These are phyloP conservation scores for Chaetoderma sp. DNA, from an alignment of 2,888 invertebrate genomes.

Conservation along the genomic window DNA sequence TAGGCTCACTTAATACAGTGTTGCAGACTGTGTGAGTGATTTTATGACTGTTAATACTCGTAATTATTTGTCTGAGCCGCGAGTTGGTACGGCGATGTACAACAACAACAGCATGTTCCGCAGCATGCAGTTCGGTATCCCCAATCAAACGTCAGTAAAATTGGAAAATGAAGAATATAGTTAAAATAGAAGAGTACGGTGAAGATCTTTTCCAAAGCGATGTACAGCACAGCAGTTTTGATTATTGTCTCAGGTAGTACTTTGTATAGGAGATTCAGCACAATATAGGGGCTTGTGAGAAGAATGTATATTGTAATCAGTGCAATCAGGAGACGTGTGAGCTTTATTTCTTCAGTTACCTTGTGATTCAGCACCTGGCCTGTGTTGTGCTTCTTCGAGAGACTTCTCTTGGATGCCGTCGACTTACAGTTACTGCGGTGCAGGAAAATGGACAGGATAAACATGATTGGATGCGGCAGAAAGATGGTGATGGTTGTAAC, in stretches of 20 bases:
- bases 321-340: slow-evolving; percentile 54
- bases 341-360: slow-evolving; percentile 54
- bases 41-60: no score
- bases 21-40: no score
- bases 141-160: slow-evolving; percentile 53
- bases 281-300: slow-evolving; percentile 56
- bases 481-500: slow-evolving; percentile 59
- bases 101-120: slow-evolving; percentile 59
- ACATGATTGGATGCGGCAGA: slow-evolving; percentile 55
- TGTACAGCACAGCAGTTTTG: slow-evolving; percentile 42
- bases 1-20: no score
- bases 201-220: slow-evolving; percentile 54
- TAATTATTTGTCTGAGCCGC: no score
- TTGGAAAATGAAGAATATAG: slow-evolving; percentile 59
- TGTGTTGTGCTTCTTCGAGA: slow-evolving; percentile 49
- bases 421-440: slow-evolving; percentile 46
- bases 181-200: slow-evolving; percentile 60
- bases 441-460: slow-evolving; percentile 51
- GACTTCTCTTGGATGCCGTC: slow-evolving; percentile 46
- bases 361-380: slow-evolving; percentile 52
- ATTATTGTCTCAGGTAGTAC: slow-evolving; percentile 42
- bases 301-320: slow-evolving; percentile 55
- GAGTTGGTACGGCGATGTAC: no score
- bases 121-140: slow-evolving; percentile 56
- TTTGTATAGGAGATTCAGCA: slow-evolving; percentile 49